Conservation (phyloP, 2,797 vertebrate species). For the Miichthys miiuy region DNA sequence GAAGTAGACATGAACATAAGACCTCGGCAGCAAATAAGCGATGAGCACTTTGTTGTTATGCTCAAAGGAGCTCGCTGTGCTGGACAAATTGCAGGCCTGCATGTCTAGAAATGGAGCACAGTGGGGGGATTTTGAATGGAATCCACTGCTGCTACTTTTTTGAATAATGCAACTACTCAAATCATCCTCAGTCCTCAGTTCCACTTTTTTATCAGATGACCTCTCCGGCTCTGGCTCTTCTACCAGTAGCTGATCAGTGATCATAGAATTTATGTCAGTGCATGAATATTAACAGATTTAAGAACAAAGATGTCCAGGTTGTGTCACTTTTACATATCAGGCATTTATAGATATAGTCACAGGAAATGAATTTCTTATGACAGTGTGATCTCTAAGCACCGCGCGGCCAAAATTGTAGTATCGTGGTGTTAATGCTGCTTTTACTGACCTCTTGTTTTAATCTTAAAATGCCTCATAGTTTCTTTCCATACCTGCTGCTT, state of each 20-base stretch:
- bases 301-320: background rate
- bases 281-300: background rate
- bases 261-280: background rate
- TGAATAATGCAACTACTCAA: constrained; percentile 67
- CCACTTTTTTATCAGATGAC: constrained; percentile 48
- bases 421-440: no score
- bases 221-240: constrained; percentile 6
- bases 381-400: background rate
- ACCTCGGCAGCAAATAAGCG: constrained; percentile 49
- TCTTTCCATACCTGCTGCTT: background rate
- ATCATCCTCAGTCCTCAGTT: constrained; percentile 45
- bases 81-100: constrained; percentile 63
- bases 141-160: constrained; percentile 61
- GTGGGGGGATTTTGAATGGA: constrained; percentile 59
- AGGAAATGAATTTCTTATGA: background rate
- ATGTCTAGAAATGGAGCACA: constrained; percentile 56
- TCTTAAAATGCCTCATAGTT: background rate
- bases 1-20: constrained; percentile 58
- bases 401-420: background rate
- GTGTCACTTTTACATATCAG: background rate
- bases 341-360: background rate
- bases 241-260: background rate
- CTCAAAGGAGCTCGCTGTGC: constrained; percentile 65
- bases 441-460: background rate
- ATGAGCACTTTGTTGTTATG: constrained; percentile 61